phyloP scores from a whole-genome alignment of 2,113 vertebrate species.

The Salminus brasiliensis region DNA sequence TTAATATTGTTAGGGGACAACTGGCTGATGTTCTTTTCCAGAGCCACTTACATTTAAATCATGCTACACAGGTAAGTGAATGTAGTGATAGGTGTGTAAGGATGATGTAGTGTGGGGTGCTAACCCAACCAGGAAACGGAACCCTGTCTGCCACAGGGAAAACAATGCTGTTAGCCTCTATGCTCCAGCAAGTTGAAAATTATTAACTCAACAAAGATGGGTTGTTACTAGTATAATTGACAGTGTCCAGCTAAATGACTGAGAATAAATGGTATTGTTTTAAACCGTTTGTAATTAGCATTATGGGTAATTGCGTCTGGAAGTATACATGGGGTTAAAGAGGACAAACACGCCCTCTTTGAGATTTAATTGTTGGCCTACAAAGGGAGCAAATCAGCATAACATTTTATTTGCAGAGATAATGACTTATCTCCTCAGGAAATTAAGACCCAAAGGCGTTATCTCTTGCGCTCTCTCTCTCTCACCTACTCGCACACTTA shows the following conservation, averaged over 20 bases:
- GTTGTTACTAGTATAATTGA: too few species aligned
- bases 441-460: constrained; percentile 48
- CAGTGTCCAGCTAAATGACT: constrained; percentile 38
- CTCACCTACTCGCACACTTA: constrained; percentile 56
- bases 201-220: too few species aligned
- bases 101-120: too few species aligned
- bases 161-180: too few species aligned
- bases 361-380: constrained; percentile 47
- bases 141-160: too few species aligned
- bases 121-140: too few species aligned
- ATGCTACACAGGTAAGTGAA: too few species aligned
- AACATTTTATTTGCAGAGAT: constrained; percentile 52
- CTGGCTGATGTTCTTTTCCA: too few species aligned
- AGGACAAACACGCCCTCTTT: constrained; percentile 35
- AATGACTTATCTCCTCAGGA: constrained; percentile 52
- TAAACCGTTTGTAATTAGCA: constrained; percentile 46
- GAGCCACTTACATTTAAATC: too few species aligned
- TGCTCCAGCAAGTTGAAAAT: too few species aligned
- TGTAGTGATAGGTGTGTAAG: too few species aligned
- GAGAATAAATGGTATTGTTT: constrained; percentile 43
- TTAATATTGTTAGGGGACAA: too few species aligned
- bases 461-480: constrained; percentile 25
- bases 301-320: constrained; percentile 48
- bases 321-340: constrained; percentile 53
- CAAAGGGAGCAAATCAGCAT: constrained; percentile 45